phyloP scores from a whole-genome alignment of 1,140 invertebrate species.

The Lordiphosa collinella region DNA sequence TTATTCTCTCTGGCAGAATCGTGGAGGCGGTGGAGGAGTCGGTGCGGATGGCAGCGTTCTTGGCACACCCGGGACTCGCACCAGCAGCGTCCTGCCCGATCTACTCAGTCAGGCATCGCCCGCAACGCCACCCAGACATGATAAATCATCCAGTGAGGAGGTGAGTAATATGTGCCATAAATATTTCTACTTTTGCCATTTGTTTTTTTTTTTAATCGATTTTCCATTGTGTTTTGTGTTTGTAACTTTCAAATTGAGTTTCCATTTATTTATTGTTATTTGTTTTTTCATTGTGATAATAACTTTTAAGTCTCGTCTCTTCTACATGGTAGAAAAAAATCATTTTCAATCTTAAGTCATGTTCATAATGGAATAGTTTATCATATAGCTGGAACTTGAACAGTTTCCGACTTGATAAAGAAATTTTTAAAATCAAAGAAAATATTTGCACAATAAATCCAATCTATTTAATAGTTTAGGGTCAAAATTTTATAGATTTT shows the following conservation, averaged over 20 bases:
- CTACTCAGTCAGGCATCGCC: slow-evolving; percentile 92
- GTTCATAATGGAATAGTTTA: slow-evolving; percentile 10
- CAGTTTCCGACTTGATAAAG: slow-evolving; percentile 9
- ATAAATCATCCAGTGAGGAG: slow-evolving; percentile 96
- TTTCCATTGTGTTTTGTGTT: slow-evolving; percentile 58
- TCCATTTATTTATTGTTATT: slow-evolving; percentile 27
- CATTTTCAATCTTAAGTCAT: slow-evolving; percentile 13
- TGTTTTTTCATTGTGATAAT: slow-evolving; percentile 37
- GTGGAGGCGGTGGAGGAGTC: slow-evolving; percentile 80
- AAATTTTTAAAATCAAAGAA: too few species aligned
- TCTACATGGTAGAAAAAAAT: not conserved
- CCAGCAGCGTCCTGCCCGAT: slow-evolving; percentile 95
- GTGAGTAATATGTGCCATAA: slow-evolving; percentile 82
- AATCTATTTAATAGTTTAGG: too few species aligned
- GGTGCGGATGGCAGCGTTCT: slow-evolving; percentile 83
- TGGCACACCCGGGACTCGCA: slow-evolving; percentile 87
- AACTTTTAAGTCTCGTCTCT: slow-evolving; percentile 18
- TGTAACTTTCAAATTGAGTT: slow-evolving; percentile 37
- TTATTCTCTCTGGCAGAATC: slow-evolving; percentile 81
- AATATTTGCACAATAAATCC: too few species aligned
- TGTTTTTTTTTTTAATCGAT: slow-evolving; percentile 35
- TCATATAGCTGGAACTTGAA: not conserved
- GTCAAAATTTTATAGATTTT: too few species aligned
- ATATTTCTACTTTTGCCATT: slow-evolving; percentile 15
- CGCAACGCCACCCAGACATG: slow-evolving; percentile 90